These are phyloP conservation scores for Cataglyphis albicans DNA, from an alignment of 2,888 invertebrate species.

Conservation along the genomic window DNA sequence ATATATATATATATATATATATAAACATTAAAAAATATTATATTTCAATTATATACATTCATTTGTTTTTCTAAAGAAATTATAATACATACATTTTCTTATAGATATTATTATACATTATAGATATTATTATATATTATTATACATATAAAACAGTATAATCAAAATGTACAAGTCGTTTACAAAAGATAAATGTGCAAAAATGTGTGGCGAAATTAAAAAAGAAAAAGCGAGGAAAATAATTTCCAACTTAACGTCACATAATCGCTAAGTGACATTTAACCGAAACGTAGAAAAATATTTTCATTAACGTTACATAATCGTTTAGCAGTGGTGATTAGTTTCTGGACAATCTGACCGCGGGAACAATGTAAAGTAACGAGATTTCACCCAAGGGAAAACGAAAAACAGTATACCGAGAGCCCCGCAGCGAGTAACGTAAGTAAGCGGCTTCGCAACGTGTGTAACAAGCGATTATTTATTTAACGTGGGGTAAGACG, in stretches of 20 bases:
- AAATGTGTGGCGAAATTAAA: background rate
- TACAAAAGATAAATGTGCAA: background rate
- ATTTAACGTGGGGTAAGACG: slow-evolving; percentile 56
- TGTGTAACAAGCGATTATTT: slow-evolving; percentile 57
- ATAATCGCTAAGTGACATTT: background rate
- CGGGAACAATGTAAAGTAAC: slow-evolving; percentile 51
- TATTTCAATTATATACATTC: background rate
- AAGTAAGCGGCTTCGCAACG: slow-evolving; percentile 42
- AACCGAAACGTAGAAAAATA: slow-evolving; percentile 1
- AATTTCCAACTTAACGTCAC: background rate
- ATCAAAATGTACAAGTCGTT: background rate
- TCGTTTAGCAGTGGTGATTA: slow-evolving; percentile 25
- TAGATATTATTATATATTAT: background rate
- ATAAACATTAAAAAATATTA: background rate
- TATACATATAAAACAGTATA: background rate
- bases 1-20: too few species aligned
- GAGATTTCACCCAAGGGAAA: slow-evolving; percentile 53
- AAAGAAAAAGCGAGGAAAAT: background rate
- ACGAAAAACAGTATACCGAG: slow-evolving; percentile 33
- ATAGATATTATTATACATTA: background rate
- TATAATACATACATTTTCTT: background rate
- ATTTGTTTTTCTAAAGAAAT: background rate
- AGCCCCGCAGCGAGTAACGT: slow-evolving; percentile 41
- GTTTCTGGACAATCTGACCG: slow-evolving; percentile 41
- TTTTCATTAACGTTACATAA: background rate